A percentile compares a stretch with the other conserved stretches of the same genome.
Evolutionary conservation across 2,888 invertebrate genomes (phyloP).

Genomic region (Oscheius sp.): DNA sequence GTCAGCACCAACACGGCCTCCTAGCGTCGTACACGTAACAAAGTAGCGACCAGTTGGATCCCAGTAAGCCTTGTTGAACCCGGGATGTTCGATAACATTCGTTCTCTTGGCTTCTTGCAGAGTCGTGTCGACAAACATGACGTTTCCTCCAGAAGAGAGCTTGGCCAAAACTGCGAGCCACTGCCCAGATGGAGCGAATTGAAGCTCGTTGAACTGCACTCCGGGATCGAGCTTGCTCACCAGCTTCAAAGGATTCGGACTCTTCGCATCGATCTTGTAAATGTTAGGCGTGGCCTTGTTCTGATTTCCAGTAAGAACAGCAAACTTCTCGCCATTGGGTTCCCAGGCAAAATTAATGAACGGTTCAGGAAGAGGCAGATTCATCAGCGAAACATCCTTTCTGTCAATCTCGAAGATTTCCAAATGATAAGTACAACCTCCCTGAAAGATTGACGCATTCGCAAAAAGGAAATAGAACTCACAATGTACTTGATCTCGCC

Average conservation of each 20-base stretch:
- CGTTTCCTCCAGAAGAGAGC: constrained; percentile 64
- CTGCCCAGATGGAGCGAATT: constrained; percentile 77
- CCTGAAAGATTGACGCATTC: constrained; percentile 38
- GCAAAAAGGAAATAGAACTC: constrained; percentile 67
- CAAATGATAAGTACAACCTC: constrained; percentile 96
- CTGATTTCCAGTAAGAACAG: constrained; percentile 87
- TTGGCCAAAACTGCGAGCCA: constrained; percentile 75
- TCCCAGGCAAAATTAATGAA: constrained; percentile 94
- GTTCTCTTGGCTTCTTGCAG: constrained; percentile 63
- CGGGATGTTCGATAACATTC: constrained; percentile 61
- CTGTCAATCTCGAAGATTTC: constrained; percentile 94
- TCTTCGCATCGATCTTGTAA: constrained; percentile 67
- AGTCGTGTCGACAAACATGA: constrained; percentile 70
- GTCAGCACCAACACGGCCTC: constrained; percentile 80
- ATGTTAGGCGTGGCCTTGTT: constrained; percentile 68
- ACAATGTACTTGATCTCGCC: constrained; percentile 90
- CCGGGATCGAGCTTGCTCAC: constrained; percentile 69
- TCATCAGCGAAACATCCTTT: constrained; percentile 93
- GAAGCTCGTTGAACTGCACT: constrained; percentile 66
- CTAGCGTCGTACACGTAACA: constrained; percentile 91
- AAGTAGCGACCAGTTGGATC: constrained; percentile 98
- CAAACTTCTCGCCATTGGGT: constrained; percentile 88
- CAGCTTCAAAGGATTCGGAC: constrained; percentile 61
- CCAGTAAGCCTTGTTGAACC: constrained; percentile 84
- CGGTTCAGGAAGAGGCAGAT: constrained; percentile 87